Base-by-base conservation (phyloP, 1,140 invertebrate species). In the Palaemon carinicauda region DNA sequence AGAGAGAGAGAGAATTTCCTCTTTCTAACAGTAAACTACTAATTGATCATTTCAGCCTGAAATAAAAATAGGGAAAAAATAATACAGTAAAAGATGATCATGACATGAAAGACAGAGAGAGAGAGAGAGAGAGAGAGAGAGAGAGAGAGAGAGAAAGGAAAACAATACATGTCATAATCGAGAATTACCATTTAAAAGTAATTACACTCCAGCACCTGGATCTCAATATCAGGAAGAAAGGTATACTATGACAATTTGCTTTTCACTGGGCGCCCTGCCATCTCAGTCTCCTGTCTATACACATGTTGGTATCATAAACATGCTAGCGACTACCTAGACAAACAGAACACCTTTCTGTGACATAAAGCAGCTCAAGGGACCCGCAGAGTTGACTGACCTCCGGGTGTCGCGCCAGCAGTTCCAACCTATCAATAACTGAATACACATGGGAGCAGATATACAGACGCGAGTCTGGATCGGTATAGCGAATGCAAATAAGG, bases 341-440 rank as follows among this genome's bases (percentile, higher is more conserved):
- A 17, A 24, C 50, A 60, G 69, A 69, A 73, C 50, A 17, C 33
- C 10, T 14, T 69, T 69, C 69, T 33, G 29, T 56, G 82, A 33
- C 31, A 75, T 21, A 33, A n/a, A 27, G 27, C 81, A 52, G 81
- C 53, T 60, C 73, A 50, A 29, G 19, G 65, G 52, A 12, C 60
- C 60, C 69, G 84, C 77, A 86, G n/a, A n/a, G 77, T 14, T 52
- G 33, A 54, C 77, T 80, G 77, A 80, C 53, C 21, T 80, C 80
- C 84, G 80, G 84, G 84, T 86, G 84, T 86, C 78, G 54, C 79
- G 15, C 50, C 82, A 85, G 77, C 78, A n/a, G 41, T 50, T 78
- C 60, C 80, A 77, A 80, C 84, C 84, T 78, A 80, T 53, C 84
- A 80, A 74, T 86, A 86, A 60, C 84, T 80, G 60, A 80, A 86